Percentiles rank a stretch among this genome's conserved stretches.
phyloP scores from a whole-genome alignment of 2,113 vertebrate species.

The Elanoides forficatus region DNA sequence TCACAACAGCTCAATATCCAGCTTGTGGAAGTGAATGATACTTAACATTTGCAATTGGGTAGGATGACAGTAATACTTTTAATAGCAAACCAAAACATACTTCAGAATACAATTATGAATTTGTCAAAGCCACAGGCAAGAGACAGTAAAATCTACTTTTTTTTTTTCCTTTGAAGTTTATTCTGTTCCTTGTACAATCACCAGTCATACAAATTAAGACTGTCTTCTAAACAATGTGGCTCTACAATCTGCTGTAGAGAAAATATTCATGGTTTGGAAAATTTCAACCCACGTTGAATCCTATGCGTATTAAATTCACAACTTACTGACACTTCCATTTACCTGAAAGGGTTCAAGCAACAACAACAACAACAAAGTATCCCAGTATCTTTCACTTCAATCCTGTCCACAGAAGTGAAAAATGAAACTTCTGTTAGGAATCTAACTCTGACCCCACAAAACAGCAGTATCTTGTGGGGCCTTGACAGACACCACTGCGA shows the following conservation, averaged over 20 bases:
- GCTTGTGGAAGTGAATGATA: background rate
- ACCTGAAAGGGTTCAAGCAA: background rate
- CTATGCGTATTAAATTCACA: background rate
- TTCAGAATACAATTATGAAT: background rate
- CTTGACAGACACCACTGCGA: background rate
- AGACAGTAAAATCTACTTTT: background rate
- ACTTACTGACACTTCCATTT: background rate
- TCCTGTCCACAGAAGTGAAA: background rate
- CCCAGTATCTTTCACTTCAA: background rate
- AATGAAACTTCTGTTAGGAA: background rate
- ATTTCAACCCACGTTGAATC: background rate
- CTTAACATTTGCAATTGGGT: background rate
- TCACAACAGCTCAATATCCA: background rate
- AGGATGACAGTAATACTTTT: background rate
- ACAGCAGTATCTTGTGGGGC: background rate
- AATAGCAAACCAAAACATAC: background rate
- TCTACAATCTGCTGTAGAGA: background rate
- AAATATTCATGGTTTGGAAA: background rate
- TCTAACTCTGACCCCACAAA: background rate
- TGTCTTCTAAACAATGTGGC: accelerated
- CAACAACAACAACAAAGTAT: background rate
- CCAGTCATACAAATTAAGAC: background rate
- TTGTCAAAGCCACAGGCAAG: background rate
- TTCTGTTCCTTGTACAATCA: background rate
- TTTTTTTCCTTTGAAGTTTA: background rate